Conservation (phyloP, 2,888 invertebrate species). For the Ophion costatus region DNA sequence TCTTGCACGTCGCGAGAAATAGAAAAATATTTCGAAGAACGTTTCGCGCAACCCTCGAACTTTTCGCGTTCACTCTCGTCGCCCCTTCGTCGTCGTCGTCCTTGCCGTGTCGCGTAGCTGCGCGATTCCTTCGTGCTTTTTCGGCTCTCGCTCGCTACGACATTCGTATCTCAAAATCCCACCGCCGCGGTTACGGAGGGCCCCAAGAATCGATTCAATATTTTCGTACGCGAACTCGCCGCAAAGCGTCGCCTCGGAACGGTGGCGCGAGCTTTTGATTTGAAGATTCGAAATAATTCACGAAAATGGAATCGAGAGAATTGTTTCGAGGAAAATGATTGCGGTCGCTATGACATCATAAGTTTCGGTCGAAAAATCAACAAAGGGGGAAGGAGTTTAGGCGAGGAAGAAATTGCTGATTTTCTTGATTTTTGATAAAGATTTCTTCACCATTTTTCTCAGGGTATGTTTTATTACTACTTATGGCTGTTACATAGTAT, state of each 20-base stretch:
- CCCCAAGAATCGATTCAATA: constrained; percentile 76
- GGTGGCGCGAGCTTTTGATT: neutral
- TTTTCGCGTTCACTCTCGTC: constrained; percentile 24
- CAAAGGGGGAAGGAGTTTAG: neutral
- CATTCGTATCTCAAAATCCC: constrained; percentile 48
- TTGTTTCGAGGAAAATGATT: no score
- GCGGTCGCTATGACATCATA: neutral
- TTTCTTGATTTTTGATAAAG: no score
- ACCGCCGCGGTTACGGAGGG: constrained; percentile 64
- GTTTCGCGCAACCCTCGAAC: constrained; percentile 14
- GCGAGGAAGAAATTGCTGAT: no score
- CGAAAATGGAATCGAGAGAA: no score
- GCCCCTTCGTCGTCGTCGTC: constrained; percentile 28
- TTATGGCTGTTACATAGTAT: no score
- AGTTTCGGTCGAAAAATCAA: neutral
- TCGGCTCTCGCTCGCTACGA: constrained; percentile 18
- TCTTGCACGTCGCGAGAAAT: constrained; percentile 20
- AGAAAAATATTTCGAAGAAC: neutral
- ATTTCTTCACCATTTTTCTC: no score
- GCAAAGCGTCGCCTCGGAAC: constrained; percentile 36
- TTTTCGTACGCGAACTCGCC: constrained; percentile 75
- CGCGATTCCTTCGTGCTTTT: constrained; percentile 48
- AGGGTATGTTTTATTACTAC: no score
- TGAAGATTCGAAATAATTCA: no score
- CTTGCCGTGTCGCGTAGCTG: constrained; percentile 32